Evolutionary conservation across 1,140 invertebrate genomes (phyloP), one percentile per base, ranked within the genome.

Genomic region (Zaprionus africanus): DNA sequence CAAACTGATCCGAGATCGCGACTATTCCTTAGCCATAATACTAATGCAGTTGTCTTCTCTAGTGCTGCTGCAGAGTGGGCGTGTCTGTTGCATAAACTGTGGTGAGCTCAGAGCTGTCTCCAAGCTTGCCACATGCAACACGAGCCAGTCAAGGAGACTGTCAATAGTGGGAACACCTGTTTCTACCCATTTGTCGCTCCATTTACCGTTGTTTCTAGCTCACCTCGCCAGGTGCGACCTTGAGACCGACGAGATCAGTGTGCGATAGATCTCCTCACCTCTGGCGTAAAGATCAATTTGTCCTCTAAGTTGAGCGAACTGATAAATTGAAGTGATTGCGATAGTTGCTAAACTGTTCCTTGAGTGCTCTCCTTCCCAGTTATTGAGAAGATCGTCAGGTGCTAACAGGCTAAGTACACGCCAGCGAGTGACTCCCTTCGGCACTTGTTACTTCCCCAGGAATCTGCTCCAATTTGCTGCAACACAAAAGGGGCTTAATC

Each of bases 151-250:
- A 87, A 85, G 79, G 72, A 69, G 62, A 87, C 83, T 86, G 83
- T 87, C 83, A 87, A 87, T 80, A 60, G 68, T 54, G 83, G 79
- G 70, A 82, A 87, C 83, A 87, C 83, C 83, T 80, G 77, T 70
- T 80, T 46, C 63, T 41, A 28, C 34, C 49, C 38, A 12, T 62
- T 24, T 56, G 54, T 54, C 59, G 36, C 76, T 60, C 54, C 22
- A 62, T 58, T 64, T 12, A 54, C 53, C 56, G 59, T 36, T 69
- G 36, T 36, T 65, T 63, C 46, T 43, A 43, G 19, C 57, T 62
- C 24, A n/a, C 11, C 26, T 49, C 54, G 28, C 17, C 54, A n/a
- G 24, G 11, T 41, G 60, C 64, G 83, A 87, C 83, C 83, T 87
- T 87, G 83, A 83, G 53, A 67, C 34, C 38, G 46, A 22, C 38